Percentiles rank a stretch among this genome's conserved stretches.
Conservation (phyloP, 1,140 invertebrate genomes). For the Ceratina calcarata region DNA sequence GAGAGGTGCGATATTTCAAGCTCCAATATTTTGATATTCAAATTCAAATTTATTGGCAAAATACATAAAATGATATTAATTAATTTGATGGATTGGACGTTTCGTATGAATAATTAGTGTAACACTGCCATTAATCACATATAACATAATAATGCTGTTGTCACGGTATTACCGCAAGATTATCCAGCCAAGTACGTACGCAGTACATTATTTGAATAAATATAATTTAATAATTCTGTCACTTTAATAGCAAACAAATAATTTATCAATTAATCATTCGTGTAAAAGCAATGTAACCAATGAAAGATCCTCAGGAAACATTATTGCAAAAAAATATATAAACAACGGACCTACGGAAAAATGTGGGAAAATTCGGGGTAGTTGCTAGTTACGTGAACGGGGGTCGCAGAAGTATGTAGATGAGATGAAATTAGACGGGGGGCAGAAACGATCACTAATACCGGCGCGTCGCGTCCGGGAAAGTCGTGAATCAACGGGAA, state of each 20-base stretch:
- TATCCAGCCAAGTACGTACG: too few species aligned
- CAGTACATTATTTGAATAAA: too few species aligned
- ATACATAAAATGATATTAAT: too few species aligned
- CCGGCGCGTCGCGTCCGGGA: not conserved
- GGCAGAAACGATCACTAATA: not conserved
- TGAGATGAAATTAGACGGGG: constrained; percentile 50
- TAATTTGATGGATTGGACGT: too few species aligned
- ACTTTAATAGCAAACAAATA: too few species aligned
- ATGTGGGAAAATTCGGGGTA: constrained; percentile 19
- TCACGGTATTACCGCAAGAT: not conserved
- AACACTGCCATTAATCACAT: not conserved
- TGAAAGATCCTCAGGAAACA: not conserved
- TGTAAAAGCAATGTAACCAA: too few species aligned
- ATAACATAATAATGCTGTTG: not conserved
- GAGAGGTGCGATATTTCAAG: not conserved
- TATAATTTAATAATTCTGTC: too few species aligned
- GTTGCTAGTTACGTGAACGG: not conserved
- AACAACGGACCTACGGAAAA: too few species aligned
- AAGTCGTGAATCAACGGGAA: constrained; percentile 10
- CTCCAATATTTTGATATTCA: too few species aligned
- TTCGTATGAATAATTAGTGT: too few species aligned
- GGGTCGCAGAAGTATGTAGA: not conserved
- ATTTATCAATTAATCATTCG: too few species aligned
- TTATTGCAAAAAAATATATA: not conserved
- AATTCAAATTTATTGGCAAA: too few species aligned